A percentile compares a stretch with the other conserved stretches of the same genome.
phyloP scores from a whole-genome alignment of 2,113 vertebrate species.

The Benthochromis sp. region DNA sequence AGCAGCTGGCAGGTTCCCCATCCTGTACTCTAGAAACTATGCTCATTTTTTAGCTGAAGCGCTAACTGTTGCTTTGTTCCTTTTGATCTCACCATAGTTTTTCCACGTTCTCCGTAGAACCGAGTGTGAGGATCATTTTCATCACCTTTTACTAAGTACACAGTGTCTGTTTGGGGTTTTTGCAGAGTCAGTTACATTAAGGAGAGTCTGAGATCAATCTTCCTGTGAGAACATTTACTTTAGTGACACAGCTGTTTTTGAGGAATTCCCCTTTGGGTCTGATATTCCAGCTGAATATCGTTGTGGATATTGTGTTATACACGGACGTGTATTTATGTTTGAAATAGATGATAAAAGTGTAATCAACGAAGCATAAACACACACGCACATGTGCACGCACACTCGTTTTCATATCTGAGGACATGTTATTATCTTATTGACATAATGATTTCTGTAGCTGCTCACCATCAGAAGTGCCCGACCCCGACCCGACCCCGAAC shows the following conservation, averaged over 20 bases:
- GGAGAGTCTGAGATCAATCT: neutral
- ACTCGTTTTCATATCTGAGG: neutral
- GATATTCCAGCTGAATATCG: neutral
- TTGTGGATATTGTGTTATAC: neutral
- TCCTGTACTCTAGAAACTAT: neutral
- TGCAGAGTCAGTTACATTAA: fast-evolving
- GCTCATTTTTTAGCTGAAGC: fast-evolving
- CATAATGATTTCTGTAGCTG: neutral
- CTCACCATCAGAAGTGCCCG: neutral
- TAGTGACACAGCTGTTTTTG: neutral
- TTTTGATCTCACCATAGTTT: neutral
- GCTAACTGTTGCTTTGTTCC: neutral
- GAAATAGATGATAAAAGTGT: neutral
- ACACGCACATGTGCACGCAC: neutral
- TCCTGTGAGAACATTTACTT: neutral
- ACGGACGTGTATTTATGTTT: neutral
- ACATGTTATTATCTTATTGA: neutral
- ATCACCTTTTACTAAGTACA: neutral
- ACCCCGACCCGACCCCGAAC: neutral
- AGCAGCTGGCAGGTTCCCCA: neutral
- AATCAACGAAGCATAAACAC: neutral
- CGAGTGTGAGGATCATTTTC: neutral
- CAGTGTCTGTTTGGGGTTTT: fast-evolving
- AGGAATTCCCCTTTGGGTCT: neutral
- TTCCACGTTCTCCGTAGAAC: neutral